Base-by-base conservation (phyloP, 1,140 invertebrate species). In the Drosophila ironensis region DNA sequence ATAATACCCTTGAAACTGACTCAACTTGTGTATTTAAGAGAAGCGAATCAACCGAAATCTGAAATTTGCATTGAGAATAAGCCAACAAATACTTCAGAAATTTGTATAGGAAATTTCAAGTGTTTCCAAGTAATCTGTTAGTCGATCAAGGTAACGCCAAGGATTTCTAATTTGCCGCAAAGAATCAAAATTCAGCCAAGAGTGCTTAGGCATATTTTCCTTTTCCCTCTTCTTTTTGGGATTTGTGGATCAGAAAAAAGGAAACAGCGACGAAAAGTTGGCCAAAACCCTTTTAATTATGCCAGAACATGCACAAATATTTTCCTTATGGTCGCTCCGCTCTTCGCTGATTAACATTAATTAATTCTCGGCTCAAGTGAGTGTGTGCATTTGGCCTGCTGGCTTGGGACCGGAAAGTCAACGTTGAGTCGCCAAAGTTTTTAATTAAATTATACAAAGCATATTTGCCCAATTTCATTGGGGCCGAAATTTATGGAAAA, bases 301-400 rank as follows among this genome's bases (percentile, higher is more conserved):
- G 80, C 80, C 70, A 27, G 60, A 86, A 86, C 80, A 84, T 74
- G 80, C 71, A 42, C 80, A 86, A 84, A 86, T 84, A 86, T 84
- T 84, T 84, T 64, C 57, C 56, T 84, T 80, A 80, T 80, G 74
- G 70, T 66, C 66, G 74, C 63, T 77, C 56, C 52, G 46, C 54
- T 67, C 46, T 74, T 56, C 41, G 50, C 41, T 54, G 46, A 38
- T 53, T 54, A 51, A 61, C 74, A 80, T 75, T 84, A 86, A 86
- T 84, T 84, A 86, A 86, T 75, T 80, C 76, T 51, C 56, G 41
- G 72, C 69, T 84, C 56, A 59, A 73, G 11, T 22, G 33, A 40
- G 25, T 68, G 38, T 25, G 54, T 51, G 48, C 59, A 25, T 66
- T 52, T 82, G 72, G 72, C 78, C 75, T 73, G 63, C 28, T 59